Conservation (phyloP, 2,888 invertebrate species). For the Capitulum mitella region DNA sequence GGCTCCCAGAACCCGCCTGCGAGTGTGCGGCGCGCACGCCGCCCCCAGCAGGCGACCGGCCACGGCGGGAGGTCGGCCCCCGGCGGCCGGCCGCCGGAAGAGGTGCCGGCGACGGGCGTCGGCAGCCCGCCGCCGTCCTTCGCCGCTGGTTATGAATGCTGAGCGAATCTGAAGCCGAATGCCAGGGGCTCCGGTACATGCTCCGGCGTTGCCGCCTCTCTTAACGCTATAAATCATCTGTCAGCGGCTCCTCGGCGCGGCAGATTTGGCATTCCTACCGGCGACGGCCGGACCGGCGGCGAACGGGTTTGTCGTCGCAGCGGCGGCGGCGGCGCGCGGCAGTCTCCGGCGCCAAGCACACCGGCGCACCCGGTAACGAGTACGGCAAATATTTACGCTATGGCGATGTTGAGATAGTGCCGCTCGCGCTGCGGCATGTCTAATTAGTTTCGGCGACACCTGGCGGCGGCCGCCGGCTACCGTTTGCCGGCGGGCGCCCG, state of each 20-base stretch:
- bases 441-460: not conserved
- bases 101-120: no score
- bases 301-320: not conserved
- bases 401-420: slow-evolving; percentile 1
- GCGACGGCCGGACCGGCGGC: not conserved
- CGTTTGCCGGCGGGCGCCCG: not conserved
- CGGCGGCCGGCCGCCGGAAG: no score
- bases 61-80: no score
- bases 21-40: no score
- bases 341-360: not conserved
- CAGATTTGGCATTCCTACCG: not conserved
- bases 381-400: slow-evolving; percentile 1
- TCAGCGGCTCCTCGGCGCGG: not conserved
- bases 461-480: not conserved
- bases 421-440: not conserved
- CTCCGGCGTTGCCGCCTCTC: slow-evolving; percentile 8
- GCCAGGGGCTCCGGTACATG: not conserved
- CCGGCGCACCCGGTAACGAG: not conserved
- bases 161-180: not conserved
- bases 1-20: no score
- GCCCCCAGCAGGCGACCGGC: no score
- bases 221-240: slow-evolving; percentile 18
- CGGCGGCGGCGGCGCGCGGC: not conserved
- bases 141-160: not conserved
- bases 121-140: not conserved